These are phyloP conservation scores for Lottia scabra DNA, from an alignment of 2,888 invertebrate genomes.

Conservation along the genomic window DNA sequence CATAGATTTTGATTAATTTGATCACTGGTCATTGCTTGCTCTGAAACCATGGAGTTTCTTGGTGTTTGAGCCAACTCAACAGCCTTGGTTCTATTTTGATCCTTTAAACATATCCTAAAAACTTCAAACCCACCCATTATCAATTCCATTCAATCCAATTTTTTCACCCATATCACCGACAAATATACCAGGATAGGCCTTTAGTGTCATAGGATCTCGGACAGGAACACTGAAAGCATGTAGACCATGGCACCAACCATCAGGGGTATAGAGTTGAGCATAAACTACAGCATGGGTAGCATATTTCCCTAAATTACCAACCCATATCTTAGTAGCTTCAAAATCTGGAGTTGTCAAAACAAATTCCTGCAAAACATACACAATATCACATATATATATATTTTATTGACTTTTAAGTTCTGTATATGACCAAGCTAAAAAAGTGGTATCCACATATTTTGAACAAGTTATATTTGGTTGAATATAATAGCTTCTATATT, in stretches of 20 bases:
- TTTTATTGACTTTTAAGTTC: no score
- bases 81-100: no score
- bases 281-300: constrained; percentile 90
- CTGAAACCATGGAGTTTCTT: no score
- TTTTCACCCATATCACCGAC: constrained; percentile 96
- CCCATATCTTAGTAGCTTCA: constrained; percentile 88
- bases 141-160: constrained; percentile 89
- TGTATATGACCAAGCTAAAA: no score
- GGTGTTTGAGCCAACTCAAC: no score
- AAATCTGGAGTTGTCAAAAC: constrained; percentile 81
- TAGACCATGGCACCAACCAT: constrained; percentile 85
- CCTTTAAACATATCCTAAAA: no score
- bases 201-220: constrained; percentile 61
- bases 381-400: no score
- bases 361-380: constrained; percentile 72
- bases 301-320: constrained; percentile 78
- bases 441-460: no score
- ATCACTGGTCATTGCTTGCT: no score
- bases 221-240: constrained; percentile 91
- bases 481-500: no score
- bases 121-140: constrained; percentile 84
- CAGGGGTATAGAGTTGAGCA: constrained; percentile 87
- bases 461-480: no score
- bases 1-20: no score
- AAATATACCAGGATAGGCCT: constrained; percentile 77